Base-by-base conservation (phyloP, 2,797 vertebrate species). In the Telmatherina bonti region DNA sequence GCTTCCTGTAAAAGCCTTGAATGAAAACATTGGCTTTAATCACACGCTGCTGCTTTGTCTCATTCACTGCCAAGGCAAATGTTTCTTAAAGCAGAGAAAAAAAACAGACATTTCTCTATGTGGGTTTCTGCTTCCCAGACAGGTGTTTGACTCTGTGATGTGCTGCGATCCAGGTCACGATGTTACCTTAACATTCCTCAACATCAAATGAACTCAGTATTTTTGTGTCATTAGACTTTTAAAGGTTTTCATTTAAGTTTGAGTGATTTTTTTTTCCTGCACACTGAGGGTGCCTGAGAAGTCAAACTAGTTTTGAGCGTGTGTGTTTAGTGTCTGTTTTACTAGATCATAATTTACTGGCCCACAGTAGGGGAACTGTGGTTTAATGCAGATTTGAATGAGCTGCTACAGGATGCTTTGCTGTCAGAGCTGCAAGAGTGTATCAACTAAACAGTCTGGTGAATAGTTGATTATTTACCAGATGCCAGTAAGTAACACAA, bases 1-100 rank as follows among this genome's bases (percentile, higher is more conserved):
- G 95, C 95, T 98, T 99, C 97, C 97, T 97, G 96, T 94, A 95
- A 96, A 96, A 91, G 85, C 86, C 91, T 96, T 96, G 94, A 96
- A 95, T 92, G 93, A 94, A 93, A 94, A 94, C 91, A 96, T 82
- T 85, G 89, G 91, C 95, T 94, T 94, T 96, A 95, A 96, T 96
- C 95, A 96, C 94, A 95, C 93, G 92, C 94, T 94, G 94, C 94
- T 93, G 93, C 93, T 94, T 94, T 94, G 94, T 96, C 95, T 97
- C 89, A 96, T 95, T 95, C 78, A 59, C 73, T 89, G 96, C 98
- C 97, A 99, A 97, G 88, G 91, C 89, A 96, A 98, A 98, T 95
- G 94, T 97, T 96, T 85, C 95, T 95, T 87, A 70, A 75, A 90
- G 84, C 60, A n/a, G 36, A 54, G 69, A 77, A 92, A 90, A 94